Percentiles rank a stretch among this genome's conserved stretches.
Conservation (phyloP, 1,140 invertebrate genomes). For the Alviniconcha marisindica region DNA sequence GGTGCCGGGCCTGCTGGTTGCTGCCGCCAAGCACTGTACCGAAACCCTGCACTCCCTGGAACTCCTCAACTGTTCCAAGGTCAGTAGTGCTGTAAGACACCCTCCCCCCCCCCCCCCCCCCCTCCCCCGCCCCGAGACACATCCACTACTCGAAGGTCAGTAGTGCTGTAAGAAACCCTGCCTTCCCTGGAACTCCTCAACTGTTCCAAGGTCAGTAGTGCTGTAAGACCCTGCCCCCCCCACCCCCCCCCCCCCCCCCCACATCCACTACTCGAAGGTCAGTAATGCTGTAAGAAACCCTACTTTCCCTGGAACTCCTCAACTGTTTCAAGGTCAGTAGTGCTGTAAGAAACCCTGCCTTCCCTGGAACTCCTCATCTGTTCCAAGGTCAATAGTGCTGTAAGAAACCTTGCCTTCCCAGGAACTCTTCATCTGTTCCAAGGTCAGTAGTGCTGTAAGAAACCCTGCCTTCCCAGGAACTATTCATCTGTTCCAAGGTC, state of each 20-base stretch:
- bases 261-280: conserved; percentile 86
- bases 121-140: conserved; percentile 82
- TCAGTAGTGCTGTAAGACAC: no score
- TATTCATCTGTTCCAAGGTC: no score
- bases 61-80: conserved; percentile 86
- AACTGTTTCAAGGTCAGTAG: conserved; percentile 83
- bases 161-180: conserved; percentile 79
- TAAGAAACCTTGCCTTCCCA: conserved; percentile 82
- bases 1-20: conserved; percentile 82
- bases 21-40: conserved; percentile 80
- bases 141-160: conserved; percentile 85
- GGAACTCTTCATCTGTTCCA: conserved; percentile 86
- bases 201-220: conserved; percentile 83
- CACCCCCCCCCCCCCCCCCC: conserved; percentile 81
- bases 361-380: conserved; percentile 85
- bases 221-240: no score
- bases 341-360: conserved; percentile 80
- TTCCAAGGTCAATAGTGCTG: conserved; percentile 79
- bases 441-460: conserved; percentile 57
- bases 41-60: conserved; percentile 82
- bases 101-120: no score
- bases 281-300: conserved; percentile 77
- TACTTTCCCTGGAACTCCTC: conserved; percentile 83
- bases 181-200: conserved; percentile 84
- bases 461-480: no score